phyloP scores from a whole-genome alignment of 2,888 invertebrate species.

The Xestia sexstrigata region DNA sequence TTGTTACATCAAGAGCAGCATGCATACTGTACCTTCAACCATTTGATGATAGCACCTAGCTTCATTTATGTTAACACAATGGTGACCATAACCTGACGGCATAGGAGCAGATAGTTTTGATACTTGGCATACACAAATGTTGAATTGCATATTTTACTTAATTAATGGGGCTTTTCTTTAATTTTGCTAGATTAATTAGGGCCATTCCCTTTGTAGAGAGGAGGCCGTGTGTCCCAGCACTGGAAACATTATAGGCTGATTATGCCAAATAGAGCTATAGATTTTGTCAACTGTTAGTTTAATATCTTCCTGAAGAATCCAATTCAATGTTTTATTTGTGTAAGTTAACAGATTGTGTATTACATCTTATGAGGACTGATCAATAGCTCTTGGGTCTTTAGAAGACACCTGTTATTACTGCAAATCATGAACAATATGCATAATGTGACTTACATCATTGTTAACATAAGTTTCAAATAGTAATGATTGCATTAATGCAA shows the following conservation, averaged over 20 bases:
- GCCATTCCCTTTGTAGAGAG: too few species aligned
- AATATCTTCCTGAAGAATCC: neutral
- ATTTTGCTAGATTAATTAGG: too few species aligned
- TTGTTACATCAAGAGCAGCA: constrained; percentile 39
- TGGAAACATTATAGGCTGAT: too few species aligned
- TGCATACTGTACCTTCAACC: constrained; percentile 59
- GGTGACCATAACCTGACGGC: constrained; percentile 42
- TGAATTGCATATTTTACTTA: too few species aligned
- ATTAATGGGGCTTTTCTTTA: neutral
- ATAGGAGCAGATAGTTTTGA: constrained; percentile 50
- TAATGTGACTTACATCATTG: neutral
- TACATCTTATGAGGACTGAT: neutral
- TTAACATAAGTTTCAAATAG: neutral
- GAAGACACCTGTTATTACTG: too few species aligned
- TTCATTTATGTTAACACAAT: constrained; percentile 45
- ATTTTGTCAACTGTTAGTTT: neutral
- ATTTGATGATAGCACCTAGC: constrained; percentile 29
- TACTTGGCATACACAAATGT: constrained; percentile 21
- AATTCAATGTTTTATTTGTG: neutral
- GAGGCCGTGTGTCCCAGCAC: too few species aligned
- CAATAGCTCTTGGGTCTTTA: neutral
- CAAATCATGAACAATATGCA: neutral
- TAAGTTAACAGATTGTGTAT: neutral
- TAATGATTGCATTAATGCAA: neutral
- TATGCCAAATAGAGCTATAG: too few species aligned